phyloP scores from a whole-genome alignment of 2,113 vertebrate genomes.

The mouse (Mus musculus) region GRCm39 chr2:156907501-156908000 shows the following conservation, averaged over 20 bases:
- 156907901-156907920: conserved; percentile 31
- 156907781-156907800: not conserved
- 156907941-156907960: conserved; percentile 61
- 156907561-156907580: not conserved
- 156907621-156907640: not conserved
- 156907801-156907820: not conserved
- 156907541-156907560: not conserved
- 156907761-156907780: not conserved
- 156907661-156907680: not conserved
- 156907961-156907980: not conserved
- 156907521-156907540: not conserved
- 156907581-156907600: not conserved
- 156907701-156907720: not conserved
- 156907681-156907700: not conserved
- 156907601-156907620: not conserved
- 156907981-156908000: conserved; percentile 74
- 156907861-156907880: not conserved
- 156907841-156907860: not conserved
- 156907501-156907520: not conserved
- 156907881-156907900: conserved; percentile 55
- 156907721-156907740: not conserved
- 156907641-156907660: not conserved
- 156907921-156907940: conserved; percentile 68
- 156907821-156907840: not conserved
- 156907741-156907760: not conserved